Evolutionary conservation across 2,888 invertebrate genomes (phyloP).

Genomic region (Sarcophaga variegata): DNA sequence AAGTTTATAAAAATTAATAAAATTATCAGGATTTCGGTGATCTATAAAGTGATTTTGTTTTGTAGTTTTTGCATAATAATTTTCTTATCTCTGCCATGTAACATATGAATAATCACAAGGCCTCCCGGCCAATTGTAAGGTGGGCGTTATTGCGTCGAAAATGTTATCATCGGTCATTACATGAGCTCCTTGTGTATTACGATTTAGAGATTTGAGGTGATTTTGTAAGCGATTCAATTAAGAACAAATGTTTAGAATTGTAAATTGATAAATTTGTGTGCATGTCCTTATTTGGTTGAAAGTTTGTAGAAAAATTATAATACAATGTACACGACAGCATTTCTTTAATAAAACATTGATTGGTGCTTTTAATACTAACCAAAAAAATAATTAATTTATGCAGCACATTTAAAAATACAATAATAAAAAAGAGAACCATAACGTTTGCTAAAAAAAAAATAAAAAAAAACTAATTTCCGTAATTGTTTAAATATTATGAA

Average conservation of each 20-base stretch:
- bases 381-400: slow-evolving; percentile 29
- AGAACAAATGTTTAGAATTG: slow-evolving; percentile 38
- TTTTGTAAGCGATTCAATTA: slow-evolving; percentile 2
- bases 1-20: slow-evolving; percentile 36
- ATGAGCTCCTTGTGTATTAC: background rate
- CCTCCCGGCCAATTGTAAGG: slow-evolving; percentile 24
- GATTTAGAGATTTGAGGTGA: background rate
- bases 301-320: background rate
- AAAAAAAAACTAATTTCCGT: slow-evolving; percentile 36
- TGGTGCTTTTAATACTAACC: background rate
- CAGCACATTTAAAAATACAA: background rate
- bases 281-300: slow-evolving; percentile 1
- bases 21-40: slow-evolving; percentile 48
- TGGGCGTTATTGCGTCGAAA: slow-evolving; percentile 39
- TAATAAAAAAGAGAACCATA: slow-evolving; percentile 18
- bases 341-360: background rate
- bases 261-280: slow-evolving; percentile 15
- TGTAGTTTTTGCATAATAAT: background rate
- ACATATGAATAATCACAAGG: background rate
- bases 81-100: background rate
- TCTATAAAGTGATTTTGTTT: slow-evolving; percentile 54
- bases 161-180: slow-evolving; percentile 17
- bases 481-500: slow-evolving; percentile 18
- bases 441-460: background rate
- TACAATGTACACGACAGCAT: background rate